Percentiles rank a stretch among this genome's conserved stretches.
Conservation (phyloP, 2,888 invertebrate species). For the Axea sp. region DNA sequence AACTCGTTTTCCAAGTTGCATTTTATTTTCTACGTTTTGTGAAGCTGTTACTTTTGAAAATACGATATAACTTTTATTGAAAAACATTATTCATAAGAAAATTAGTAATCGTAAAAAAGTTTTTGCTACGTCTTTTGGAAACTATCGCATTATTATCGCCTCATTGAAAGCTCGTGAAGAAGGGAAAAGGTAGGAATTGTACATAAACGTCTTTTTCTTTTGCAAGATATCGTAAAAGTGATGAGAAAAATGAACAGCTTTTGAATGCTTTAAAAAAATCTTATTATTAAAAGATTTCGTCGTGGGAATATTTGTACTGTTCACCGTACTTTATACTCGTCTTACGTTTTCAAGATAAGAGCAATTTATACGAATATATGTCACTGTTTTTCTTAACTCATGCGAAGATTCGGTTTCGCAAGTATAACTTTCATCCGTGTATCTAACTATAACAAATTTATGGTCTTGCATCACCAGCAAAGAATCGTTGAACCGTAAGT, state of each 20-base stretch:
- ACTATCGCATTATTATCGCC: constrained; percentile 33
- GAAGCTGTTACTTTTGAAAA: constrained; percentile 33
- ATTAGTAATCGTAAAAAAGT: constrained; percentile 51
- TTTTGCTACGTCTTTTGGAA: constrained; percentile 13
- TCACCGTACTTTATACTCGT: constrained; percentile 19
- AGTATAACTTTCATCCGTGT: constrained; percentile 38
- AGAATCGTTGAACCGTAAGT: constrained; percentile 48
- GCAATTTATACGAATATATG: constrained; percentile 42
- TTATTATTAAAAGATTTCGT: no score
- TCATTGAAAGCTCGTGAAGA: constrained; percentile 31
- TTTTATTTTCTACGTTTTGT: constrained; percentile 40
- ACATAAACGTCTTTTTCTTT: constrained; percentile 5
- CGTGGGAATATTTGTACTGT: constrained; percentile 18
- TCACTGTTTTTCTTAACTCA: constrained; percentile 22
- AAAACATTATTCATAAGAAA: constrained; percentile 41
- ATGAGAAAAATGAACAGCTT: no score
- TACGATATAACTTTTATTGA: constrained; percentile 50
- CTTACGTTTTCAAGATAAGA: constrained; percentile 32
- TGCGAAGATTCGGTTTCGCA: constrained; percentile 8
- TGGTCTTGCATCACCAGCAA: constrained; percentile 40
- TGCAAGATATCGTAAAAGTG: constrained; percentile 1
- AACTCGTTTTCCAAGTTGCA: constrained; percentile 34
- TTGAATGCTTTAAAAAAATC: no score
- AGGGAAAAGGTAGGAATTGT: constrained; percentile 12
- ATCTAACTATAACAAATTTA: constrained; percentile 57